A percentile compares a stretch with the other conserved stretches of the same genome.
Evolutionary conservation across 2,113 vertebrate genomes (phyloP).

Genomic region (Pterophyllum scalare): DNA sequence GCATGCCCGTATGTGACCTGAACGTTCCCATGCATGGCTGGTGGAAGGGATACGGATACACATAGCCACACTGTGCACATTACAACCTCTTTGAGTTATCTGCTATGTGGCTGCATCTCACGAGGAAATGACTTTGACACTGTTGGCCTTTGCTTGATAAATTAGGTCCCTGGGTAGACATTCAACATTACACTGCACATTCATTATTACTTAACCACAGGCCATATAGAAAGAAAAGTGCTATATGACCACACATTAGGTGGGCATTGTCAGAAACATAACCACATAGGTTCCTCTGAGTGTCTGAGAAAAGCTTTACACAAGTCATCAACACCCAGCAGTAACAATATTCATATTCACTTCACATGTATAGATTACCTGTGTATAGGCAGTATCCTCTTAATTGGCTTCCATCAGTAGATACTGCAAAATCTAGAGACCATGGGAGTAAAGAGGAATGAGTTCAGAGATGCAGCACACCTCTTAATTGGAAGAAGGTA

Average conservation of each 20-base stretch:
- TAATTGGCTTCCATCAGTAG: conserved; percentile 19
- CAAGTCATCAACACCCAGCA: neutral
- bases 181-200: conserved; percentile 57
- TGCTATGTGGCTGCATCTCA: conserved; percentile 55
- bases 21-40: neutral
- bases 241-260: conserved; percentile 31
- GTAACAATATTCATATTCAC: neutral
- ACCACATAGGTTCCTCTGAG: neutral
- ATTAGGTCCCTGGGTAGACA: conserved; percentile 65
- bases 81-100: conserved; percentile 57
- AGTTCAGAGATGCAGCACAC: conserved; percentile 17
- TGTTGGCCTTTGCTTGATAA: conserved; percentile 72
- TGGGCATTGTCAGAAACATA: conserved; percentile 15
- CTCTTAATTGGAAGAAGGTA: conserved; percentile 59
- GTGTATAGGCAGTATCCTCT: neutral
- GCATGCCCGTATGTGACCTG: conserved; percentile 40
- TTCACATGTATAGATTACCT: neutral
- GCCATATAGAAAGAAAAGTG: conserved; percentile 26
- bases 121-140: conserved; percentile 67
- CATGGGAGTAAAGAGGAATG: conserved; percentile 14
- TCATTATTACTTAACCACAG: conserved; percentile 60
- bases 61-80: conserved; percentile 37
- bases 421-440: neutral
- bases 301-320: neutral
- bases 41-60: conserved; percentile 23